Conservation (phyloP, 92 coral and sea anemone species). For the Parazoanthus darwini region DNA sequence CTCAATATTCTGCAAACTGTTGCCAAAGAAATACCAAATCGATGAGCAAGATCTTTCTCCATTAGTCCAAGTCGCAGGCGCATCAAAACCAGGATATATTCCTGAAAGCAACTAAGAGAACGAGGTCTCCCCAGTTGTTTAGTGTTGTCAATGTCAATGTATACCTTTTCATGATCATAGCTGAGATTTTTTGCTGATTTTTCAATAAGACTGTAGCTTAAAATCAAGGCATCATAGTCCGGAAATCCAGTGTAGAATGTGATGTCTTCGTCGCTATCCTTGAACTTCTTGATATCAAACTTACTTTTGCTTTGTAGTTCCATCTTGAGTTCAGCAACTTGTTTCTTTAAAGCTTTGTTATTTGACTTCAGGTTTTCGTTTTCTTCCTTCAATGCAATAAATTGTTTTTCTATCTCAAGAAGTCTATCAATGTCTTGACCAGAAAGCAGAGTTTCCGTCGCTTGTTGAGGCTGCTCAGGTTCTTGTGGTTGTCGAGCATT, state of each 20-base stretch:
- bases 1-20: conserved; percentile 50
- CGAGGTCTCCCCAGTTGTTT: conserved; percentile 50
- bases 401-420: conserved; percentile 34
- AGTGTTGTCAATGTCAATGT: conserved; percentile 20
- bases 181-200: conserved; percentile 49
- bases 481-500: conserved; percentile 25
- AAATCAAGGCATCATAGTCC: conserved; percentile 37
- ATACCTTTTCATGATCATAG: conserved; percentile 54
- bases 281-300: conserved; percentile 53
- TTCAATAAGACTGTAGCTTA: conserved; percentile 38
- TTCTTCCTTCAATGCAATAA: conserved; percentile 41
- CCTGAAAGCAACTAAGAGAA: conserved; percentile 18
- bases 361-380: conserved; percentile 45
- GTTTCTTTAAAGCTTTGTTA: conserved; percentile 36
- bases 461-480: conserved; percentile 16
- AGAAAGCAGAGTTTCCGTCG: conserved; percentile 47
- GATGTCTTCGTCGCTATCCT: conserved; percentile 54
- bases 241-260: conserved; percentile 65
- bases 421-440: conserved; percentile 54
- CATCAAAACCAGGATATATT: conserved; percentile 22
- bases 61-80: neutral
- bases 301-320: conserved; percentile 1
- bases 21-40: conserved; percentile 42
- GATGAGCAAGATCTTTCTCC: conserved; percentile 51
- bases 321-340: conserved; percentile 18